A percentile compares a stretch with the other conserved stretches of the same genome.
These are phyloP conservation scores for Tetragnatha montana DNA, from an alignment of 2,888 invertebrate genomes.

Conservation along the genomic window DNA sequence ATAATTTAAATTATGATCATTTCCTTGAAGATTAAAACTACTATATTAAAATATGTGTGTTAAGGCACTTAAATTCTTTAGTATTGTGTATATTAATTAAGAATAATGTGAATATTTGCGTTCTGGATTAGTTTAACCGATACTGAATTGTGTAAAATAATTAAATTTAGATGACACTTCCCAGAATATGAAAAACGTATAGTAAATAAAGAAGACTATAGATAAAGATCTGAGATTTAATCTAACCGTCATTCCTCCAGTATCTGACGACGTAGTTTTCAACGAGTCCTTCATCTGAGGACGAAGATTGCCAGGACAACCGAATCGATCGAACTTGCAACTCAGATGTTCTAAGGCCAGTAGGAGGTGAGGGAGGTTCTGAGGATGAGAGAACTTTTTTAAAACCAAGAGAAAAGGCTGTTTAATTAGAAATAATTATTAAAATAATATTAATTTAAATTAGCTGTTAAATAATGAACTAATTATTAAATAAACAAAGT, in stretches of 20 bases:
- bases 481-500: no score
- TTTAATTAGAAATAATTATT: no score
- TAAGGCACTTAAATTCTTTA: not conserved
- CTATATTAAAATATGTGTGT: not conserved
- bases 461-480: no score
- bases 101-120: not conserved
- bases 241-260: slow-evolving; percentile 69
- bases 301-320: slow-evolving; percentile 66
- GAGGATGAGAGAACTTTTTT: not conserved
- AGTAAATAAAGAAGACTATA: not conserved
- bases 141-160: not conserved
- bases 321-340: slow-evolving; percentile 57
- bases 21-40: no score
- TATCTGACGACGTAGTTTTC: slow-evolving; percentile 69
- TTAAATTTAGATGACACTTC: no score
- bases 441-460: no score
- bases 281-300: slow-evolving; percentile 63
- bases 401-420: not conserved
- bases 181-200: not conserved
- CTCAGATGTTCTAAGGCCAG: slow-evolving; percentile 61
- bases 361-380: slow-evolving; percentile 69
- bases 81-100: not conserved
- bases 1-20: no score
- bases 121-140: not conserved
- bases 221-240: not conserved